Base-by-base conservation (phyloP, 2,797 vertebrate species). In the Cossypha polioptera region DNA sequence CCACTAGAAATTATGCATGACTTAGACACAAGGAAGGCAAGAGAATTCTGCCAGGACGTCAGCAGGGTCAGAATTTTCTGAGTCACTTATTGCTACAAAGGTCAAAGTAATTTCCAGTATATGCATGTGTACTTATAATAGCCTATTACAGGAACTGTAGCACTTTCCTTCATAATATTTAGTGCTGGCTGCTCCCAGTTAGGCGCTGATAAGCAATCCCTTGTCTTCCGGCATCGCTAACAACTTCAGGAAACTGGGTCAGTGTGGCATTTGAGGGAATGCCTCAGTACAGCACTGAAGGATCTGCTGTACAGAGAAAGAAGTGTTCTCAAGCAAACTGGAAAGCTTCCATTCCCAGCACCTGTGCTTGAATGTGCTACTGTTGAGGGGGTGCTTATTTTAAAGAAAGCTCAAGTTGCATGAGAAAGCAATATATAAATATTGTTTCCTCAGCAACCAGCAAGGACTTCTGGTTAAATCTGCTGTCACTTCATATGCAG, bases 191-290 rank as follows among this genome's bases (percentile, higher is more conserved):
- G 91, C 43, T 83, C 51, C 28, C 72, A 86, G 75, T n/a, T n/a
- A 50, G 55, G 51, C 0, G 0, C 76, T 92, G 91, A 94, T 88
- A 91, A 80, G 85, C 68, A 55, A 73, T 76, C 59, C 85, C 62
- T 78, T 73, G 74, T 61, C 77, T 95, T 94, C 91, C 43, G 35
- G 73, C 78, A 43, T 6, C 5, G 5, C 79, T 57, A 54, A 66
- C 84, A 87, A 11, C 92, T 88, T 83, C 90, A 94, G 94, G 94
- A 86, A 96, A 90, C 81, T 88, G 91, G 89, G 91, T 96, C 82
- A 96, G 91, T 90, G 95, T 90, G 95, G 89, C 85, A 69, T 86
- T 69, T 80, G 81, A 91, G 85, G 73, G 69, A 88, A 78, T 55
- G 79, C 10, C 57, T 80, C 65, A 35, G 78, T n/a, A 61, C 57